Evolutionary conservation across 2,113 vertebrate genomes (phyloP), one percentile per base, ranked within the genome.

Genomic region (Albula goreensis): DNA sequence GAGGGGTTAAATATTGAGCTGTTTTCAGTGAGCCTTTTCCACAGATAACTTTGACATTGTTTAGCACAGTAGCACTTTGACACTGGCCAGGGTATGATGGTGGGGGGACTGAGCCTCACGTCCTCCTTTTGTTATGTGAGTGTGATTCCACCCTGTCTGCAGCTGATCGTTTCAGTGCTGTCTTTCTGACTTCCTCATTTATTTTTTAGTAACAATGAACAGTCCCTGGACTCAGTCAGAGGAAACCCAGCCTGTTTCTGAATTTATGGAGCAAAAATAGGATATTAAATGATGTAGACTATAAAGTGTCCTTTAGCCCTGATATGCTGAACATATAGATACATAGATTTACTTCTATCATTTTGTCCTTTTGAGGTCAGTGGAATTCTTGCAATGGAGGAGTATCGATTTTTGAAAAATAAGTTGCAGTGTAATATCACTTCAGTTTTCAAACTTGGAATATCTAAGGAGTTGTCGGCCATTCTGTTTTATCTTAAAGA

Each of bases 161-260:
- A 83, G 66, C 9, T 85, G 80, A 88, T 91, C 85, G 66, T 63
- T 60, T 52, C 87, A 89, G 77, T 86, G 78, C 81, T 80, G 87
- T 92, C 85, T 86, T 90, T 87, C 88, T 88, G 87, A 77, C 88
- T 89, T 56, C 22, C 80, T 81, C 86, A 89, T 48, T 51, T 78
- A 86, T 88, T 85, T 84, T 85, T 87, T 86, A 60, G 9, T 49
- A 53, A 89, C 92, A 92, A 93, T 91, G 89, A 89, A 91, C 88
- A 89, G 91, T 93, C 22, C 82, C 87, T 91, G 87, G 86, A 85
- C 85, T 77, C 85, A 81, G 86, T 74, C 9, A 87, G 70, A 86
- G 89, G 90, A 93, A 93, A 89, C 87, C 85, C 56, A 81, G 82
- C 19, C 86, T 25, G 50, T 83, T 84, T 89, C 79, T 85, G 88